These are phyloP conservation scores for Zeuzera pyrina DNA, from an alignment of 2,888 invertebrate species.

Conservation along the genomic window DNA sequence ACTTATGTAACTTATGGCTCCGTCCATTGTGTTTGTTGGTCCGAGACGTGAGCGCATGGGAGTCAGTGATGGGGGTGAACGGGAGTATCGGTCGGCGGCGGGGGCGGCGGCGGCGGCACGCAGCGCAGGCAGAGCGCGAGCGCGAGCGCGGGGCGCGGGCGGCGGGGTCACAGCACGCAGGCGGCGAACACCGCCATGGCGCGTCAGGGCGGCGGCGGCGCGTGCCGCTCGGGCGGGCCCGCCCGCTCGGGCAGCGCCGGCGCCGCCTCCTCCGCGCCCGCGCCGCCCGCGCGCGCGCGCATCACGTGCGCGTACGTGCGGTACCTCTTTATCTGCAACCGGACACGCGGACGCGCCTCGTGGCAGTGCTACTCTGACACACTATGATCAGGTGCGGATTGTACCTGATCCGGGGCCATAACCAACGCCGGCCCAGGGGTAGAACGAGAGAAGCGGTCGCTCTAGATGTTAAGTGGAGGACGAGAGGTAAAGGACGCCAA, in stretches of 20 bases:
- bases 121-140: slow-evolving; percentile 14
- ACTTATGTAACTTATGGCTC: too few species aligned
- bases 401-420: too few species aligned
- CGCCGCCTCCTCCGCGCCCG: slow-evolving; percentile 51
- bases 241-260: slow-evolving; percentile 78
- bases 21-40: too few species aligned
- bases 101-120: slow-evolving; percentile 10
- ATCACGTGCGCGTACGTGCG: slow-evolving; percentile 86
- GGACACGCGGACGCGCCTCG: slow-evolving; percentile 2
- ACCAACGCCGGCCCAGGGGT: too few species aligned
- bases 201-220: slow-evolving; percentile 72
- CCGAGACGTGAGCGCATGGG: background rate
- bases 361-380: background rate
- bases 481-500: too few species aligned
- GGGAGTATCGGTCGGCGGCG: slow-evolving; percentile 4
- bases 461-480: too few species aligned
- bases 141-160: slow-evolving; percentile 12
- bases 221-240: slow-evolving; percentile 44
- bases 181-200: slow-evolving; percentile 87
- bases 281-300: slow-evolving; percentile 75
- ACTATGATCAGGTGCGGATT: too few species aligned
- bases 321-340: slow-evolving; percentile 83
- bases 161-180: slow-evolving; percentile 78
- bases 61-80: background rate
- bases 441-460: too few species aligned